Evolutionary conservation across 2,797 vertebrate species (phyloP).

Genomic region (Hoplostethus mediterraneus): DNA sequence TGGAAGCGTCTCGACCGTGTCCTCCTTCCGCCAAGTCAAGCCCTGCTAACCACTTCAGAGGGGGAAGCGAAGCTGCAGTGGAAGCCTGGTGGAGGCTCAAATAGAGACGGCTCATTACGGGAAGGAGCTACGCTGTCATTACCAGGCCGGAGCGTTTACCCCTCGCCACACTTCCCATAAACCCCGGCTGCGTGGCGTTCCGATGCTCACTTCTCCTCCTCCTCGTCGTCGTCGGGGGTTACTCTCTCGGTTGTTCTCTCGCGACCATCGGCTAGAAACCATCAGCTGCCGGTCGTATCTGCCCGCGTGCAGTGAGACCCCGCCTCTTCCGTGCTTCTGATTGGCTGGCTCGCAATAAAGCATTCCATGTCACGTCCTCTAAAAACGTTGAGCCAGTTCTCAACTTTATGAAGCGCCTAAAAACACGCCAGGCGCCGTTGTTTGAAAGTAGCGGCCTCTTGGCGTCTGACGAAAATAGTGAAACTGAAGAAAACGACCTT

Average conservation of each 20-base stretch:
- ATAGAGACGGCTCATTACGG: conserved; percentile 65
- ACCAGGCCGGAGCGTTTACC: conserved; percentile 59
- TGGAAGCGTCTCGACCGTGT: conserved; percentile 41
- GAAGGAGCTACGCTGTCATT: conserved; percentile 68
- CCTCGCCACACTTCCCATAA: conserved; percentile 52
- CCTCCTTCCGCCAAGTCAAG: conserved; percentile 54
- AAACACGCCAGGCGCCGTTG: background rate
- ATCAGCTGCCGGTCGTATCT: no score
- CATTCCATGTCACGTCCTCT: no score
- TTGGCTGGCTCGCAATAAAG: no score
- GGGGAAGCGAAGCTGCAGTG: conserved; percentile 35
- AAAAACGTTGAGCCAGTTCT: no score
- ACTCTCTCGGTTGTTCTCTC: no score
- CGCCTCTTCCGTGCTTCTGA: no score
- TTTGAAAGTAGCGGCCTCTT: background rate
- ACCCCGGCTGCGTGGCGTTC: conserved; percentile 39
- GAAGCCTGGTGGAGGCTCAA: conserved; percentile 46
- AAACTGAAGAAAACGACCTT: background rate
- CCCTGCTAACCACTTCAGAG: conserved; percentile 63
- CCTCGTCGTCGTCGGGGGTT: background rate
- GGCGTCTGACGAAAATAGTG: background rate
- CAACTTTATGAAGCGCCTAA: no score
- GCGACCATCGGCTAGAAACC: no score
- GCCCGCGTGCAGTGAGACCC: no score
- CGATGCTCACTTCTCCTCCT: conserved; percentile 23